These are phyloP conservation scores for Conops quadrifasciatus DNA, from an alignment of 2,888 invertebrate species.

Conservation along the genomic window DNA sequence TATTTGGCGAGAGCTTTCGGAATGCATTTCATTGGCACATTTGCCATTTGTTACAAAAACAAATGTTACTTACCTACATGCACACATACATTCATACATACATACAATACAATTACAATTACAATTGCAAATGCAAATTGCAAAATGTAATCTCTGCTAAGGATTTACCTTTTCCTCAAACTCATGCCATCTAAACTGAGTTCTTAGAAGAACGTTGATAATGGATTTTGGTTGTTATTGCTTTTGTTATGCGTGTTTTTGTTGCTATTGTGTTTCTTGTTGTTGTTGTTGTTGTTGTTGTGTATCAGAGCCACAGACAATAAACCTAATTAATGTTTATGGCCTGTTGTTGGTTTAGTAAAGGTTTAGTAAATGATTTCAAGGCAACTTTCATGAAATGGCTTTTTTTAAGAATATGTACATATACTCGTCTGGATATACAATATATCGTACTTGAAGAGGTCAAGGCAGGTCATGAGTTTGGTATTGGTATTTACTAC, in stretches of 20 bases:
- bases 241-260: neutral
- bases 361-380: neutral
- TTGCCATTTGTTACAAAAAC: conserved; percentile 25
- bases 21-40: conserved; percentile 25
- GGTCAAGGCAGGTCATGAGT: too few species aligned
- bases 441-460: too few species aligned
- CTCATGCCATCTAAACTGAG: neutral
- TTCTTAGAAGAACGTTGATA: neutral
- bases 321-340: conserved; percentile 2
- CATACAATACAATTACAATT: too few species aligned
- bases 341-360: neutral
- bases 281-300: neutral
- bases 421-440: too few species aligned
- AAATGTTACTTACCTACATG: neutral
- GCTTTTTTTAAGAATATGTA: too few species aligned
- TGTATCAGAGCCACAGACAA: neutral
- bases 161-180: neutral
- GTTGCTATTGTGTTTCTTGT: neutral
- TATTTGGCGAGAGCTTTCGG: too few species aligned
- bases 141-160: neutral
- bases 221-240: neutral
- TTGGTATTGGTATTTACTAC: too few species aligned
- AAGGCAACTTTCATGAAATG: neutral
- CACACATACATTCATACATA: too few species aligned
- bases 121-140: neutral